A percentile compares a stretch with the other conserved stretches of the same genome.
Evolutionary conservation across 2,888 invertebrate species (phyloP).

Genomic region (Chydorus sphaericus): DNA sequence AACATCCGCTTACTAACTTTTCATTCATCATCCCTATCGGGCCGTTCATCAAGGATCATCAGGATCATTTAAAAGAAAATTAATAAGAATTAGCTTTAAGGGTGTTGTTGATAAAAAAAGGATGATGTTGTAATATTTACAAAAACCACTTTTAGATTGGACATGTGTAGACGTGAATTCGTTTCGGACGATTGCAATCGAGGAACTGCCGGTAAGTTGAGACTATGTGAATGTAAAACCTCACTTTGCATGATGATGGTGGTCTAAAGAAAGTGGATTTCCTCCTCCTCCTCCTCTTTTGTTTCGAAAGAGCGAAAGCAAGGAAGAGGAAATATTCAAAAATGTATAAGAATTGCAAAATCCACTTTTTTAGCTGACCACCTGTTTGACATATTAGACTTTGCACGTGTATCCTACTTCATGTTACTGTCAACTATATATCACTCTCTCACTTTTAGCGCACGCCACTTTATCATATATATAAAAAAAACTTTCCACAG

Average conservation of each 20-base stretch:
- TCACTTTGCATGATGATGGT: background rate
- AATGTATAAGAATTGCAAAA: background rate
- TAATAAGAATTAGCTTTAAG: no score
- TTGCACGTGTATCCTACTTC: background rate
- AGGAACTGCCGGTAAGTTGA: conserved; percentile 85
- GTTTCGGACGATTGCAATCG: conserved; percentile 92
- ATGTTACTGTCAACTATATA: conserved; percentile 1
- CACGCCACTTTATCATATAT: background rate
- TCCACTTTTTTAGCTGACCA: background rate
- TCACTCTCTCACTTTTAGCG: background rate
- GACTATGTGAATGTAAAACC: conserved; percentile 8
- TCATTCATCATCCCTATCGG: no score
- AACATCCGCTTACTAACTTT: no score
- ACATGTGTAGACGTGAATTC: conserved; percentile 94
- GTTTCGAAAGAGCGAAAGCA: background rate
- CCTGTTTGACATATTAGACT: background rate
- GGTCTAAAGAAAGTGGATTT: conserved; percentile 3
- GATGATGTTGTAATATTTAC: background rate
- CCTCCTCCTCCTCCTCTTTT: background rate
- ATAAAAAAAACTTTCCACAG: background rate
- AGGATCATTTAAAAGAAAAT: no score
- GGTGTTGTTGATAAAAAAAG: no score
- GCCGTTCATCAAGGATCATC: no score
- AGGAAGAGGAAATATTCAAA: conserved; percentile 4
- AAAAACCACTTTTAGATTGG: conserved; percentile 60